phyloP scores from a whole-genome alignment of 2,113 vertebrate species.

The Herpailurus yagouaroundi region DNA sequence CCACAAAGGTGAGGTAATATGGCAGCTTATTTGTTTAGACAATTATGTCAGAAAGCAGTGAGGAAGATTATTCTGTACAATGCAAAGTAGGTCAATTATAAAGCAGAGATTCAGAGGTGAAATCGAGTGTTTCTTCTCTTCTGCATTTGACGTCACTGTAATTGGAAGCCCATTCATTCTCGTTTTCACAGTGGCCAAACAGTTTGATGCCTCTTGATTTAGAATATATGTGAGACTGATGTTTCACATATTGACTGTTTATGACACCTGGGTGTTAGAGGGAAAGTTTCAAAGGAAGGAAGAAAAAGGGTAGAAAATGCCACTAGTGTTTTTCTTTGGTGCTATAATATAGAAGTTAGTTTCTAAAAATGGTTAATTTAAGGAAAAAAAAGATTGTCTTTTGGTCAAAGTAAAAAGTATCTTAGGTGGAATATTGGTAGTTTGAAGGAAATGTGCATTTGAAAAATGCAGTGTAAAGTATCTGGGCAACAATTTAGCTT shows the following conservation, averaged over 20 bases:
- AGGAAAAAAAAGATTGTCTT: not conserved
- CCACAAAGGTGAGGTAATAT: not conserved
- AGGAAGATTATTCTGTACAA: not conserved
- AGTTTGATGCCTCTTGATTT: constrained; percentile 42
- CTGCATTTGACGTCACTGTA: not conserved
- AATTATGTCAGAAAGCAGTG: not conserved
- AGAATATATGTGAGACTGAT: constrained; percentile 41
- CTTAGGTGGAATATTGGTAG: not conserved
- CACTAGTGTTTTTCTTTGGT: not conserved
- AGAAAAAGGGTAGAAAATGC: not conserved
- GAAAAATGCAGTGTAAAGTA: constrained; percentile 47
- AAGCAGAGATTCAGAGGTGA: constrained; percentile 50
- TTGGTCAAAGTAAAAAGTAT: not conserved
- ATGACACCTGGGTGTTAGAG: not conserved
- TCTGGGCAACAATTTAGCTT: constrained; percentile 54
- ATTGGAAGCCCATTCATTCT: constrained; percentile 52
- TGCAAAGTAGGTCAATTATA: constrained; percentile 42
- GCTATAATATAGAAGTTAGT: not conserved
- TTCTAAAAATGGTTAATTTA: not conserved
- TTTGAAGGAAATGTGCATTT: not conserved
- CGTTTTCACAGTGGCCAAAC: not conserved
- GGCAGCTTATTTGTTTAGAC: not conserved
- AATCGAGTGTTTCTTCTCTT: constrained; percentile 48
- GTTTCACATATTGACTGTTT: constrained; percentile 60
- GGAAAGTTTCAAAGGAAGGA: constrained; percentile 14